Evolutionary conservation across 2,888 invertebrate genomes (phyloP).

Genomic region (Dimorphilus gyrociliatus): DNA sequence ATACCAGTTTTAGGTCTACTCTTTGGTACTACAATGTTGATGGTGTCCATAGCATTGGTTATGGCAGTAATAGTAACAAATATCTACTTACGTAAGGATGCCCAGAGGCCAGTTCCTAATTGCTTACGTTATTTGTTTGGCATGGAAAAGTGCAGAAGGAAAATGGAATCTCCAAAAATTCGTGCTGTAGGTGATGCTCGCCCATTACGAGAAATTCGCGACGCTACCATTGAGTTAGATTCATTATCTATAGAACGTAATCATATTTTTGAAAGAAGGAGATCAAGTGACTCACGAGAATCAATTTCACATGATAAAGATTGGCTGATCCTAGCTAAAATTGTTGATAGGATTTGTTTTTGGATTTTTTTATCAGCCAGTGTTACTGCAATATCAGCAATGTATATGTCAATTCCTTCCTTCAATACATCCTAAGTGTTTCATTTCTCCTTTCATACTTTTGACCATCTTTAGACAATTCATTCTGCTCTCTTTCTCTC

Average conservation of each 20-base stretch:
- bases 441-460: no score
- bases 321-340: slow-evolving; percentile 12
- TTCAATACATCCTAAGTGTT: no score
- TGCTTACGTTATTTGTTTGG: slow-evolving; percentile 1
- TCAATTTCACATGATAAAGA: no score
- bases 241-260: slow-evolving; percentile 8
- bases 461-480: no score
- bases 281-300: no score
- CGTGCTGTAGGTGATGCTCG: no score
- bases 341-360: slow-evolving; percentile 15
- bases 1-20: slow-evolving; percentile 13
- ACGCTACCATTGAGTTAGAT: slow-evolving; percentile 11
- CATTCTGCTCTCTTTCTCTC: no score
- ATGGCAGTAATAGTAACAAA: slow-evolving; percentile 14
- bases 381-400: slow-evolving; percentile 8
- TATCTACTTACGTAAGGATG: slow-evolving; percentile 11
- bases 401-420: slow-evolving; percentile 9
- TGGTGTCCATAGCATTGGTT: slow-evolving; percentile 13
- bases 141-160: slow-evolving; percentile 2
- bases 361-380: slow-evolving; percentile 14
- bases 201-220: no score
- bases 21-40: slow-evolving; percentile 12
- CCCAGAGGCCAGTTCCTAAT: slow-evolving; percentile 6
- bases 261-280: no score
- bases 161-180: no score